phyloP scores from a whole-genome alignment of 1,140 invertebrate species.

The Bacillus rossius region DNA sequence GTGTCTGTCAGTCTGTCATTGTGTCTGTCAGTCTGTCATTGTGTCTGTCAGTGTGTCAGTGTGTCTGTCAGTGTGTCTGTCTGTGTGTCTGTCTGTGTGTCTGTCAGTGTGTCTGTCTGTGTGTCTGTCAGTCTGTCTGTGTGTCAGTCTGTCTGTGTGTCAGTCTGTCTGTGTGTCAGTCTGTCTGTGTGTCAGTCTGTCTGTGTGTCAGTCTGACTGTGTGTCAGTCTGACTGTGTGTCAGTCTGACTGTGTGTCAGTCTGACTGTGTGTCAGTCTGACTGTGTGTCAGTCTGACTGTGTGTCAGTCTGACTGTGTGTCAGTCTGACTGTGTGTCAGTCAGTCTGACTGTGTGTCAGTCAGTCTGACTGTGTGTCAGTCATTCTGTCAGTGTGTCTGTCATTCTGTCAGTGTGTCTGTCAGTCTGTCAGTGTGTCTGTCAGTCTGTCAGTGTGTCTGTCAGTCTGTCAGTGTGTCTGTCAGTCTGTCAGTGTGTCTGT shows the following conservation, averaged over 20 bases:
- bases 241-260: constrained; percentile 26
- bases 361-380: constrained; percentile 27
- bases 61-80: constrained; percentile 32
- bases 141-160: constrained; percentile 26
- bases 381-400: no score
- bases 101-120: constrained; percentile 31
- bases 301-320: constrained; percentile 26
- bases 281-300: constrained; percentile 27
- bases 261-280: constrained; percentile 27
- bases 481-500: constrained; percentile 32
- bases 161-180: constrained; percentile 29
- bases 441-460: constrained; percentile 30
- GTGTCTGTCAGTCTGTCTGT: constrained; percentile 32
- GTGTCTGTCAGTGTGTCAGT: constrained; percentile 31
- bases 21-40: no score
- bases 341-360: constrained; percentile 27
- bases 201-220: constrained; percentile 24
- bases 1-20: no score
- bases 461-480: constrained; percentile 22
- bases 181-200: constrained; percentile 29
- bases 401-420: no score
- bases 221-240: constrained; percentile 29
- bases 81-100: constrained; percentile 22
- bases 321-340: constrained; percentile 15
- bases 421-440: constrained; percentile 29